Evolutionary conservation across 1,140 invertebrate genomes (phyloP), one percentile per base, ranked within the genome.

Genomic region (Drosophila littoralis): DNA sequence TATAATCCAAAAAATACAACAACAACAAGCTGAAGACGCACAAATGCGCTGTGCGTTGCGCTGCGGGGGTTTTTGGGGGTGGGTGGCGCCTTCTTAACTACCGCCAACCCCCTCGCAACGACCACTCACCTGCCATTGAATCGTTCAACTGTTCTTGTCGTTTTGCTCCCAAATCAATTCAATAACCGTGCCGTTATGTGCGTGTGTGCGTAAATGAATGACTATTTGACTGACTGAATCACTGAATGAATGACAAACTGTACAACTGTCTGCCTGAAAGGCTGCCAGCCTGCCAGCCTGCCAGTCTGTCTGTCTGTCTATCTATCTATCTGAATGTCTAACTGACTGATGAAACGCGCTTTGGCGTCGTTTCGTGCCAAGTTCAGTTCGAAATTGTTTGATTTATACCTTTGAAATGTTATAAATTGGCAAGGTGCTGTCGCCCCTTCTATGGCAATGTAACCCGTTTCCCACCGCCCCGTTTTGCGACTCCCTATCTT

Each of bases 1-100:
- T 89, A 89, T 89, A 89, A 89, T 89, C 84, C 84, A 89, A 89
- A 89, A 89, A 89, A 81, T 84, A 89, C 75, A 79, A 74, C 64
- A 79, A 74, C 64, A 79, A 79, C 83, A 88, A 75, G 65, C 78
- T 43, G 12, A 43, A 33, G 61, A 51, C 66, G 43, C 46, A 63
- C 67, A 64, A 64, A 66, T 54, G 69, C 69, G 36, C 52, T 22
- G 40, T 33, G 9, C 13, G n/a, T 12, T 15, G 32, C 10, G 32
- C 10, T n/a, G 15, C 8, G 46, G 32, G 15, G 54, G 17, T 40
- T 13, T 28, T 33, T 10, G 12, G 40, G 12, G 40, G 22, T 28
- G 32, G 5, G n/a, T 13, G 32, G 51, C 51, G 51, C 33, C 33
- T 36, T 15, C 33, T 36, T 52, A 15, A 17, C 51, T 33, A 52